Evolutionary conservation across 2,797 vertebrate genomes (phyloP), one percentile per base, ranked within the genome.

Genomic region (Kryptolebias ocellatus): DNA sequence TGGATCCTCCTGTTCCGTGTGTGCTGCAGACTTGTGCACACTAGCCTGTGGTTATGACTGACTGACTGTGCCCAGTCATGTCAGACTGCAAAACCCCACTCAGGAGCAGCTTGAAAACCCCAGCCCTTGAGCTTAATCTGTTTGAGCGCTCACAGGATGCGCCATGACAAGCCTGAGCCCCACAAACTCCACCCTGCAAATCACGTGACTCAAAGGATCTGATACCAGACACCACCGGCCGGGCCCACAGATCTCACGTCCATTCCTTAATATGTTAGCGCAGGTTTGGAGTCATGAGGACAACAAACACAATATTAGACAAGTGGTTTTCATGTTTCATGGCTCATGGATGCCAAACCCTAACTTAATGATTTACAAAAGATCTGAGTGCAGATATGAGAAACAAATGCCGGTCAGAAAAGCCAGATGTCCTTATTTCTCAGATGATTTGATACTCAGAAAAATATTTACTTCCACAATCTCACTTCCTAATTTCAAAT

Each of bases 151-250:
- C 37, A 46, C 20, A 54, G 24, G 52, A 61, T 61, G 29, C 20
- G 20, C 20, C 28, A 18, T 3, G 34, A 49, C 51, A 69, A 47
- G 42, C 10, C 42, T 2, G 28, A 47, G 47, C 42, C 51, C 37
- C 39, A 47, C 17, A 17, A 24, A 18, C 56, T 53, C 56, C 51
- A 53, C 50, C 50, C 56, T 17, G 50, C 15, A 42, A 56, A 47
- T 53, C 45, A 9, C n/a, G 37, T 10, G 29, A 64, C 28, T 39
- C 28, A 54, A 46, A 42, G 31, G 34, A 67, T 67, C 31, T 28
- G 16, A 39, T 51, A 17, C 49, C 18, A 60, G 57, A 53, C 57
- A 60, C 42, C 27, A 34, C 5, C 17, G n/a, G 37, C 5, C 4
- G 31, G 1, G 24, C 34, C 64, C 50, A 16, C 10, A 28, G n/a